Percentiles rank a stretch among this genome's conserved stretches.
These are phyloP conservation scores for Volucella inanis DNA, from an alignment of 2,888 invertebrate genomes.

Conservation along the genomic window DNA sequence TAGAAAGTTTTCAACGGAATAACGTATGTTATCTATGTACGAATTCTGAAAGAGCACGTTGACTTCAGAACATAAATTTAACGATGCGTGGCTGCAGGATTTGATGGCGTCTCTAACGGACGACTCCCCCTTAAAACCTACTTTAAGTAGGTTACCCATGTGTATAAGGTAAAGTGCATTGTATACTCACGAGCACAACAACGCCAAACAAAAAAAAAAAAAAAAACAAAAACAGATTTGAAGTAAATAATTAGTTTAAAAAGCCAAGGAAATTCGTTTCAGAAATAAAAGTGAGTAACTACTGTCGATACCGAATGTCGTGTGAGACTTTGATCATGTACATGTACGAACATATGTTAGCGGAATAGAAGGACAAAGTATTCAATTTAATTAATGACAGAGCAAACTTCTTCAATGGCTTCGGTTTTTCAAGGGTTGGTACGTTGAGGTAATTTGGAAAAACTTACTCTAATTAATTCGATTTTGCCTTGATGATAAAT, in stretches of 20 bases:
- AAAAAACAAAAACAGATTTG: not conserved
- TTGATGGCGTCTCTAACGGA: not conserved
- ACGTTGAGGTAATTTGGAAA: not conserved
- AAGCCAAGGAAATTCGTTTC: slow-evolving; percentile 22
- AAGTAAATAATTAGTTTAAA: slow-evolving; percentile 37
- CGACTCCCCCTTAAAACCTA: slow-evolving; percentile 5
- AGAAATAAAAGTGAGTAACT: slow-evolving; percentile 21
- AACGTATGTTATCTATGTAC: not conserved
- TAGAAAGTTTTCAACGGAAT: too few species aligned
- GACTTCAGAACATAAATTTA: slow-evolving; percentile 15
- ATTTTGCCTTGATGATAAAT: slow-evolving; percentile 11
- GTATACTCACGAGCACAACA: slow-evolving; percentile 13
- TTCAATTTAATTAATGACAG: slow-evolving; percentile 34
- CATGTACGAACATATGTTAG: not conserved
- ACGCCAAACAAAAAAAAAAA: not conserved
- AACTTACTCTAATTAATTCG: slow-evolving; percentile 28
- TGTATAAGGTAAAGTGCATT: not conserved
- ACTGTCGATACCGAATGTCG: not conserved
- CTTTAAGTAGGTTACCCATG: slow-evolving; percentile 18
- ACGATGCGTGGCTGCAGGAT: not conserved
- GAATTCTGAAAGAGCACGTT: slow-evolving; percentile 1
- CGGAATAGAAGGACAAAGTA: slow-evolving; percentile 11
- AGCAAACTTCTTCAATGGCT: not conserved
- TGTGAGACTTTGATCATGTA: too few species aligned
- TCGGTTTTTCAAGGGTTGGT: not conserved